A percentile compares a stretch with the other conserved stretches of the same genome.
These are phyloP conservation scores for Falco punctatus DNA, from an alignment of 2,113 vertebrate species.

Conservation along the genomic window DNA sequence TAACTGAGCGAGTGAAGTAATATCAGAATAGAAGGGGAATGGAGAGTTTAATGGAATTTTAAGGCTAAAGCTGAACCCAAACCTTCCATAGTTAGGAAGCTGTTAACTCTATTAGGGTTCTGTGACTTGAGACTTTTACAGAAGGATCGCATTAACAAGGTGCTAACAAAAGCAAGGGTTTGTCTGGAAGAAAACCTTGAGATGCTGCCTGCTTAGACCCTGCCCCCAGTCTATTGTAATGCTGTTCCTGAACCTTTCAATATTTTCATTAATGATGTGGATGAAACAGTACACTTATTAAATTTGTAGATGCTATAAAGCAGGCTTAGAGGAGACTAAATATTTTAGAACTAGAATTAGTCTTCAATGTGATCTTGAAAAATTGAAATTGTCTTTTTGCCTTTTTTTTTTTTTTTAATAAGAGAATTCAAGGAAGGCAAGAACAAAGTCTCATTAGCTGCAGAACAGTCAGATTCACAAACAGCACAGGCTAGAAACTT, in stretches of 20 bases:
- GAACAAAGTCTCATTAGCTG: not conserved
- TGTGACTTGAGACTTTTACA: not conserved
- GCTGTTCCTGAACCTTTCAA: not conserved
- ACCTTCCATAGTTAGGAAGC: not conserved
- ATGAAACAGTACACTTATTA: not conserved
- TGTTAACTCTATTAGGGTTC: not conserved
- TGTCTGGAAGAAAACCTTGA: not conserved
- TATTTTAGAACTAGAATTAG: not conserved
- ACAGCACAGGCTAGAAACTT: not conserved
- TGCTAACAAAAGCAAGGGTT: not conserved
- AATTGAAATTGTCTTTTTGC: not conserved
- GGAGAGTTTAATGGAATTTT: not conserved
- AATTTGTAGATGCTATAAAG: not conserved
- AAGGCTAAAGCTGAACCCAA: not conserved
- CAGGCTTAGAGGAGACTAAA: not conserved
- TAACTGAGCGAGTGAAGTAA: not conserved
- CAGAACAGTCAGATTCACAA: not conserved
- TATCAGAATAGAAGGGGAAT: not conserved
- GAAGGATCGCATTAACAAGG: not conserved
- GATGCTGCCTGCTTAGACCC: not conserved
- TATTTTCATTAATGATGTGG: not conserved
- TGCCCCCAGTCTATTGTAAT: not conserved
- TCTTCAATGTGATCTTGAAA: not conserved
- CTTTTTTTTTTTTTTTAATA: not conserved
- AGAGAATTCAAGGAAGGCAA: not conserved